Conservation (phyloP, 2,888 invertebrate genomes). For the Macaria liturata region DNA sequence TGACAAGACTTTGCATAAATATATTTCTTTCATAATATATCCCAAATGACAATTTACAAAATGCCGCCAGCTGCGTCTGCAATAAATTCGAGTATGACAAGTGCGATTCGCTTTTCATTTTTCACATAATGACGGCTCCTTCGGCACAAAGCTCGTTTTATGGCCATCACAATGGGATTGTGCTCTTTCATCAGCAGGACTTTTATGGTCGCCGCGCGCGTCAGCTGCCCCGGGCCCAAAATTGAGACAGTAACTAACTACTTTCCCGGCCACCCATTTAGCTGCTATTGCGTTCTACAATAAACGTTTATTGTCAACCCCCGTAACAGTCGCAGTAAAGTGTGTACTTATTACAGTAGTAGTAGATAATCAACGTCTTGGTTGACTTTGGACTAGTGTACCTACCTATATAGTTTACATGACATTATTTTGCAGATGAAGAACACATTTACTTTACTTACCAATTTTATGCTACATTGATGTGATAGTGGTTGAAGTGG, state of each 20-base stretch:
- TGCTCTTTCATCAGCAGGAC: slow-evolving; percentile 77
- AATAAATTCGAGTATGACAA: slow-evolving; percentile 69
- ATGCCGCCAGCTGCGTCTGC: slow-evolving; percentile 42
- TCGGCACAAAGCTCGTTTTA: slow-evolving; percentile 76
- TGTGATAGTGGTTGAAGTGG: too few species aligned
- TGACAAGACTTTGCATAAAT: too few species aligned
- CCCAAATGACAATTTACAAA: slow-evolving; percentile 49
- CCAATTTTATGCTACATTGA: too few species aligned
- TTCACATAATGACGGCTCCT: slow-evolving; percentile 72
- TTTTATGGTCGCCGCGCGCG: slow-evolving; percentile 74
- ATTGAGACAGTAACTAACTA: slow-evolving; percentile 71
- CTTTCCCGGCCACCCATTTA: slow-evolving; percentile 48
- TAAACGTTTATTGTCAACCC: slow-evolving; percentile 34
- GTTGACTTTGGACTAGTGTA: slow-evolving; percentile 8
- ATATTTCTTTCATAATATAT: too few species aligned
- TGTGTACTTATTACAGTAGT: slow-evolving; percentile 12
- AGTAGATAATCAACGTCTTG: slow-evolving; percentile 26
- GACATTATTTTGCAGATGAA: too few species aligned
- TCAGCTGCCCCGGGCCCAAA: slow-evolving; percentile 69
- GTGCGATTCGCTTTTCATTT: slow-evolving; percentile 77
- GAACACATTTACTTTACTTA: too few species aligned
- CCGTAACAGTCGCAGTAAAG: slow-evolving; percentile 18
- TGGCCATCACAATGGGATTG: slow-evolving; percentile 77
- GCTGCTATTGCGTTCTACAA: slow-evolving; percentile 44
- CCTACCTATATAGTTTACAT: too few species aligned